phyloP scores from a whole-genome alignment of 2,797 vertebrate genomes.

The Lindbergichthys nudifrons region DNA sequence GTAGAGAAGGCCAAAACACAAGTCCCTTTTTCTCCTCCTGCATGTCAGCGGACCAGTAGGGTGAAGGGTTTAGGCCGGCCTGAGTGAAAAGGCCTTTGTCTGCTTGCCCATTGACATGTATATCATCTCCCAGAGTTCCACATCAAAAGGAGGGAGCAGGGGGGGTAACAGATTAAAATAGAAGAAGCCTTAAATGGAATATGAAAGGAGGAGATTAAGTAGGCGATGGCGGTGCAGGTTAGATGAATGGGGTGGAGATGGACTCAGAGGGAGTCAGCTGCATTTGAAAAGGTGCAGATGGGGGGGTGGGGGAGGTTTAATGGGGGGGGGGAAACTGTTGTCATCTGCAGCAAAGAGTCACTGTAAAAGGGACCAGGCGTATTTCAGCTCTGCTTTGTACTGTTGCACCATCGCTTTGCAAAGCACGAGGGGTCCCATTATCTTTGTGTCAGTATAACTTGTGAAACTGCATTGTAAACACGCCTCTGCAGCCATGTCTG shows the following conservation, averaged over 20 bases:
- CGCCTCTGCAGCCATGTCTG: background rate
- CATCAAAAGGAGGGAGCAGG: slow-evolving; percentile 61
- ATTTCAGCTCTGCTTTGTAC: background rate
- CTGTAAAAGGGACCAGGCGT: background rate
- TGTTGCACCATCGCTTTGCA: background rate
- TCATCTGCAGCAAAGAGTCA: slow-evolving; percentile 3
- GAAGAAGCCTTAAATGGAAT: slow-evolving; percentile 62
- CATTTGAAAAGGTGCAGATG: slow-evolving; percentile 75
- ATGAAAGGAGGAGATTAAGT: slow-evolving; percentile 75
- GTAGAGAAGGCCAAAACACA: slow-evolving; percentile 49
- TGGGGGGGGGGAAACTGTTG: slow-evolving; percentile 8
- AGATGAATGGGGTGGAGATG: slow-evolving; percentile 65
- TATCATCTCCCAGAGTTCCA: slow-evolving; percentile 76
- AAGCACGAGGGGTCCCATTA: background rate
- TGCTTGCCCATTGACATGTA: slow-evolving; percentile 82
- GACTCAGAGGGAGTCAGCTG: slow-evolving; percentile 63
- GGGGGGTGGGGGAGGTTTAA: slow-evolving; percentile 35
- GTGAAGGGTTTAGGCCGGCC: slow-evolving; percentile 71
- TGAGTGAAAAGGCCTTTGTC: slow-evolving; percentile 84
- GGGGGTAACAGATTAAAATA: slow-evolving; percentile 49
- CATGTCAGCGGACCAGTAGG: slow-evolving; percentile 69
- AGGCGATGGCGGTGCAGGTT: slow-evolving; percentile 63
- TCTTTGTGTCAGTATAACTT: background rate
- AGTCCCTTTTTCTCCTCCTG: slow-evolving; percentile 72
- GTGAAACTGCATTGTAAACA: slow-evolving; percentile 9